These are phyloP conservation scores for Eurystomus gularis DNA, from an alignment of 2,113 vertebrate species.

Conservation along the genomic window DNA sequence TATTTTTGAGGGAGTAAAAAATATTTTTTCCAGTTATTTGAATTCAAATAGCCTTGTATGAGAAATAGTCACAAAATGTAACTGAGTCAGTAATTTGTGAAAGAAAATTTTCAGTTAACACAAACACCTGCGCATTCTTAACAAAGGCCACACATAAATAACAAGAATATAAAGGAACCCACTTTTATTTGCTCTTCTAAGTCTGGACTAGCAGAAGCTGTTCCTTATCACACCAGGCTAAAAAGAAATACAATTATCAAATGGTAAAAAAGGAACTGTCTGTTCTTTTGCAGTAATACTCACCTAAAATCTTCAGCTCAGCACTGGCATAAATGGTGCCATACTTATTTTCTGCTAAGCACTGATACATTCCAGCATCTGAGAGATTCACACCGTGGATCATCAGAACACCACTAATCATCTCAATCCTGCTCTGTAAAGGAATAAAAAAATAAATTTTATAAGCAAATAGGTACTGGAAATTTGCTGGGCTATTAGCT, in stretches of 20 bases:
- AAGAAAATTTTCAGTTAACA: neutral
- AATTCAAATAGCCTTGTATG: neutral
- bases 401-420: slow-evolving; percentile 85
- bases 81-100: neutral
- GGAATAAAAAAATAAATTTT: slow-evolving; percentile 11
- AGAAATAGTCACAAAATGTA: neutral
- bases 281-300: neutral
- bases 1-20: neutral
- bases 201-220: neutral
- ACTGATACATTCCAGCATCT: slow-evolving; percentile 97
- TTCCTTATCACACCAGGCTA: neutral
- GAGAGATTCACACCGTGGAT: slow-evolving; percentile 85
- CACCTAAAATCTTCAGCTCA: slow-evolving; percentile 91
- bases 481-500: neutral
- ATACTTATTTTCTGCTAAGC: slow-evolving; percentile 92
- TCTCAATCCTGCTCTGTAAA: slow-evolving; percentile 86
- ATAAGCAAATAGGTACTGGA: neutral
- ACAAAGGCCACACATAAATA: neutral
- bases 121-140: neutral
- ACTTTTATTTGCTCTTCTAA: neutral
- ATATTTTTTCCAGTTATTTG: neutral
- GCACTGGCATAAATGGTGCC: slow-evolving; percentile 86
- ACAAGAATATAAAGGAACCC: neutral
- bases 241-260: neutral
- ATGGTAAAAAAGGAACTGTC: neutral